Conservation (phyloP, 2,797 vertebrate species). For the Ceryle rudis region DNA sequence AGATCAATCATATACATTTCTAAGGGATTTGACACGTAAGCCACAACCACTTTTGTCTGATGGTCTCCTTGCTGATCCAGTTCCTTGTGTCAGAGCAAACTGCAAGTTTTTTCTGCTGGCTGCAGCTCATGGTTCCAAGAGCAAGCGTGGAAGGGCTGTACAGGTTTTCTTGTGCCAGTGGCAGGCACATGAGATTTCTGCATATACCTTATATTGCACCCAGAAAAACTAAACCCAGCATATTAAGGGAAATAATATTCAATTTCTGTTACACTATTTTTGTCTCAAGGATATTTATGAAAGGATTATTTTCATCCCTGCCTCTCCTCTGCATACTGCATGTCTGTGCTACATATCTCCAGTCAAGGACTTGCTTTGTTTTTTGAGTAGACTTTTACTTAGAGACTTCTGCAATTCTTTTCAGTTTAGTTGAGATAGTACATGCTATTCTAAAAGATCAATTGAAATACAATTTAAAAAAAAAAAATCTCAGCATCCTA, state of each 20-base stretch:
- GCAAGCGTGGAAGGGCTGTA: accelerated
- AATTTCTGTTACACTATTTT: neutral
- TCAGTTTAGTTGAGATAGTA: neutral
- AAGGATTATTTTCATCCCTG: neutral
- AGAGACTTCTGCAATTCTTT: neutral
- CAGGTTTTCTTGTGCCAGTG: neutral
- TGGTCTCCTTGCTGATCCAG: neutral
- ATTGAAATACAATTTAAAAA: neutral
- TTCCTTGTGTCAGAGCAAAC: neutral
- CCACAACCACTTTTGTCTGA: neutral
- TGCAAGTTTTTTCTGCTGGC: neutral
- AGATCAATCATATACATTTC: neutral
- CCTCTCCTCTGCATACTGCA: neutral
- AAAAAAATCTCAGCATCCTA: neutral
- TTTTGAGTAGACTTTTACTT: neutral
- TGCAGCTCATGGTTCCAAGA: neutral
- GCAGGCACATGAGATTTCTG: neutral
- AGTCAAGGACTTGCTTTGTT: neutral
- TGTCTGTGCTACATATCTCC: neutral
- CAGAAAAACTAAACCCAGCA: neutral
- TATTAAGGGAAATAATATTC: neutral
- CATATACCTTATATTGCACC: neutral
- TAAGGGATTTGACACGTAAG: neutral
- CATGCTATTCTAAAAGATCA: neutral
- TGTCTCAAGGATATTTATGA: neutral